Evolutionary conservation across 2,888 invertebrate species (phyloP), one percentile per base, ranked within the genome.

Genomic region (Aphodius sticticus): DNA sequence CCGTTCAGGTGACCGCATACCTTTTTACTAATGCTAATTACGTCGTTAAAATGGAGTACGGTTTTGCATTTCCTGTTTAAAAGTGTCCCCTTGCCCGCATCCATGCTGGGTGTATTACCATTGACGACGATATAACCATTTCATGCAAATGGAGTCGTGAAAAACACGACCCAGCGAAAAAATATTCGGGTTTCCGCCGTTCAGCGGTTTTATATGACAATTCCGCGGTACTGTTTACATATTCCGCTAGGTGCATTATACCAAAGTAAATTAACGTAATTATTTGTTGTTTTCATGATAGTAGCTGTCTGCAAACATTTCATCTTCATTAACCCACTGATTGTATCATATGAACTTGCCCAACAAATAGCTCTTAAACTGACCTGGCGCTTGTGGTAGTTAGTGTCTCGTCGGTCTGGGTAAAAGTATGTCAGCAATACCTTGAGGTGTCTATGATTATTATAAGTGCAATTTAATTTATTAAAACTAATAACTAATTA

Each of bases 1-100:
- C 53, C 53, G 53, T 53, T 53, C 53, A 53, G 53, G 53, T 53
- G 53, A 53, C 53, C 53, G 53, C 53, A 53, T 53, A 53, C 53
- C 53, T 53, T 53, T 53, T 53, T 53, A 53, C 53, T 53, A 53
- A 53, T 53, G 53, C 53, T 53, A 53, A 53, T 53, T 53, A 53
- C 53, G 53, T 53, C 53, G 53, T 53, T 53, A 53, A 53, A 53
- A 53, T 53, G 53, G 53, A 53, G 53, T 53, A 53, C 53, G 53
- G 53, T 53, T 53, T 12, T 53, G 53, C 53, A 53, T 53, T 53
- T 53, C 53, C 53, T 53, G 53, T 53, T 7, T 9, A 53, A 53
- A 53, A 53, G 53, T 53, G 53, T 53, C 53, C 53, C 53, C 53
- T 53, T 53, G 1, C 53, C 53, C 53, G 53, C 53, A 5, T 53